Conservation (phyloP, 2,888 invertebrate species). For the Ochropacha duplaris region DNA sequence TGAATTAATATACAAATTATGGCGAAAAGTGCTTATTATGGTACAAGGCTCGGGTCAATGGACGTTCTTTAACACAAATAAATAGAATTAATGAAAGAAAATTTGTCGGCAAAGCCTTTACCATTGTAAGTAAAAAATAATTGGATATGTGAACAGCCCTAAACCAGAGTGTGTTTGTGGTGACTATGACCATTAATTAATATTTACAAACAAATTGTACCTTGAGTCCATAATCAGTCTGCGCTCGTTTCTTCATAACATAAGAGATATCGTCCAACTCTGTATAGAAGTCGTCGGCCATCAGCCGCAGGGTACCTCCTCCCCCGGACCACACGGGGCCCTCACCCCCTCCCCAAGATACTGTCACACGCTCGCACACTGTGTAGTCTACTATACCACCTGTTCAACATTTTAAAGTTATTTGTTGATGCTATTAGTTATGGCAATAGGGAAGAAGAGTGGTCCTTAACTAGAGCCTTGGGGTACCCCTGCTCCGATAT, state of each 20-base stretch:
- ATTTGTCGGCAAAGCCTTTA: no score
- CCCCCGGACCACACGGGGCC: conserved; percentile 88
- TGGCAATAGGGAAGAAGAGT: background rate
- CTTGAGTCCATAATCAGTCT: conserved; percentile 90
- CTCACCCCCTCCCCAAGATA: conserved; percentile 89
- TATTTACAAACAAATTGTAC: conserved; percentile 57
- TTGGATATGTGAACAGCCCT: no score
- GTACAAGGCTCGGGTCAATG: no score
- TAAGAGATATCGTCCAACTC: conserved; percentile 87
- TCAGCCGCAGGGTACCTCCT: conserved; percentile 73
- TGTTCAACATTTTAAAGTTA: conserved; percentile 31
- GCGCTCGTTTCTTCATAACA: conserved; percentile 87
- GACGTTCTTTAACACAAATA: no score
- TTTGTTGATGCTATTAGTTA: background rate
- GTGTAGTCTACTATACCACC: conserved; percentile 88
- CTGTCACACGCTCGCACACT: conserved; percentile 91
- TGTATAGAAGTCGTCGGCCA: conserved; percentile 69
- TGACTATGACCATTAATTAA: background rate
- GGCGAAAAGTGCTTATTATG: no score
- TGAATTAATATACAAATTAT: no score
- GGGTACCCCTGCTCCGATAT: background rate
- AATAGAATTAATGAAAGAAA: no score
- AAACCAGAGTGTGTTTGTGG: no score
- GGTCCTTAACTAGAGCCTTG: background rate
- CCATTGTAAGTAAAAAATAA: no score